These are phyloP conservation scores for Idris sp. DNA, from an alignment of 1,140 invertebrate species.

Conservation along the genomic window DNA sequence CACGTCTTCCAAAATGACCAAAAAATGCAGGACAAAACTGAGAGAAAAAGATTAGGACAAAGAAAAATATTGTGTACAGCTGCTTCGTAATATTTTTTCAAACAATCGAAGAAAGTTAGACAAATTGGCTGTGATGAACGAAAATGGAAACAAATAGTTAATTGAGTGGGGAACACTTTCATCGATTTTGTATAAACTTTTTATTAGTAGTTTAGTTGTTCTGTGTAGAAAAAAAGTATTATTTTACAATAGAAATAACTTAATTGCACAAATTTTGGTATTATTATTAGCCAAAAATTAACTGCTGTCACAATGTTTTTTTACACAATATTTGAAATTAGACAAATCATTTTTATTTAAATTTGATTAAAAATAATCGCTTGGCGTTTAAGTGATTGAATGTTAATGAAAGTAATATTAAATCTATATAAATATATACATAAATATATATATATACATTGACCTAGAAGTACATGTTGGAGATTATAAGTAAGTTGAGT, in stretches of 20 bases:
- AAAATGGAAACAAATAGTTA: not conserved
- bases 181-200: no score
- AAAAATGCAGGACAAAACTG: conserved; percentile 9
- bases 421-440: conserved; percentile 4
- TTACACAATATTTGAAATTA: no score
- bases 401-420: conserved; percentile 31
- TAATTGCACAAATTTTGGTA: no score
- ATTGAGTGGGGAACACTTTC: no score
- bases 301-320: no score
- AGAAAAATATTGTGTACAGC: not conserved
- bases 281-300: no score
- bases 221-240: no score
- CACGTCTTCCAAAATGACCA: conserved; percentile 13
- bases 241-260: no score
- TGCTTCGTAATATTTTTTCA: not conserved
- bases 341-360: conserved; percentile 2
- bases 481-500: conserved; percentile 10
- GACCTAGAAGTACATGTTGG: conserved; percentile 1
- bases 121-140: conserved; percentile 11
- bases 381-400: conserved; percentile 12
- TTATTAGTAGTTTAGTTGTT: no score
- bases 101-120: conserved; percentile 5
- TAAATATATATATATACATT: not conserved
- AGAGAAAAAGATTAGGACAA: not conserved
- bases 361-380: conserved; percentile 3